phyloP scores from a whole-genome alignment of 2,113 vertebrate species.

The Cacatua alba region DNA sequence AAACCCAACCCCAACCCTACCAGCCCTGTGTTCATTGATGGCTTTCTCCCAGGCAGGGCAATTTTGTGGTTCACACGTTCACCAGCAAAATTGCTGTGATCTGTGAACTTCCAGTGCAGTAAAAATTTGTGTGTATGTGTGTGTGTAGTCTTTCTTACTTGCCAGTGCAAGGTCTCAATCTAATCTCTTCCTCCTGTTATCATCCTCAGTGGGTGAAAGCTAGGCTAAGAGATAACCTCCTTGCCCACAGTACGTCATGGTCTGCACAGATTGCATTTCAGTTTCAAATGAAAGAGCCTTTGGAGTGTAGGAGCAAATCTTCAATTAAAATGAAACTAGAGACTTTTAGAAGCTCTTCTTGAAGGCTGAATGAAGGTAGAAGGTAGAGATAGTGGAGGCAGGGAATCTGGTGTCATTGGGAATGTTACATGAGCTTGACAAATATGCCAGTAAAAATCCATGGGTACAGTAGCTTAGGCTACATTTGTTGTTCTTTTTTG shows the following conservation, averaged over 20 bases:
- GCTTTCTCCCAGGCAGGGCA: background rate
- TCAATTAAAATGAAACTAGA: background rate
- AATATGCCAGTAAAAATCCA: background rate
- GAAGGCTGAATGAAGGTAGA: background rate
- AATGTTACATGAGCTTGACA: background rate
- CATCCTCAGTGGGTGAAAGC: background rate
- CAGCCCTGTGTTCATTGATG: background rate
- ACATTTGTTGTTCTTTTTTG: background rate
- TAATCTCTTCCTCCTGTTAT: background rate
- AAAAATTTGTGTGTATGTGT: background rate
- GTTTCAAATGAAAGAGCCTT: background rate
- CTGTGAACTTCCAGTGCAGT: background rate
- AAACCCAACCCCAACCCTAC: background rate
- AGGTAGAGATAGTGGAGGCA: background rate
- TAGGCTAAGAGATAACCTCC: background rate
- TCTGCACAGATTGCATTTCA: background rate
- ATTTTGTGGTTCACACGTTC: constrained; percentile 2
- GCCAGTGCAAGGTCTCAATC: background rate
- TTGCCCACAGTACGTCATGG: background rate
- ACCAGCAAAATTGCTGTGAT: background rate
- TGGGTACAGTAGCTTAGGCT: background rate
- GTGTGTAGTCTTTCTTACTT: background rate
- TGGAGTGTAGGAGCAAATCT: background rate
- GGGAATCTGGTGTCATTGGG: background rate
- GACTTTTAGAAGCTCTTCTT: background rate